Evolutionary conservation across 1,140 invertebrate genomes (phyloP).

Genomic region (Ganaspis sp.): DNA sequence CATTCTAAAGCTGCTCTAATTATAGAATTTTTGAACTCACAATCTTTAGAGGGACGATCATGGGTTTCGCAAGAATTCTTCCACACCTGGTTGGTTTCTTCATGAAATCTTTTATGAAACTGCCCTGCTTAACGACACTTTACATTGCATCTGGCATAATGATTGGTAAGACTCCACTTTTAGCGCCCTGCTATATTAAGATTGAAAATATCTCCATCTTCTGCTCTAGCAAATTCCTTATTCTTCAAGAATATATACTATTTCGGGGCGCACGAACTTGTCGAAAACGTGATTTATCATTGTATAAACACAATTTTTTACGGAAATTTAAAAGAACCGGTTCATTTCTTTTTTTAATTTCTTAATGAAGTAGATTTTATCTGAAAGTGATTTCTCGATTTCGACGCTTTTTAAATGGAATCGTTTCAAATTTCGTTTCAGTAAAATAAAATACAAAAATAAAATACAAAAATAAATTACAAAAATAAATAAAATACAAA

Average conservation of each 20-base stretch:
- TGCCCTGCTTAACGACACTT: slow-evolving; percentile 48
- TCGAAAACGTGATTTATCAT: background rate
- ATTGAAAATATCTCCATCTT: slow-evolving; percentile 33
- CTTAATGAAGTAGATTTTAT: no score
- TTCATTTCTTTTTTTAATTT: no score
- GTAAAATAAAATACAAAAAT: no score
- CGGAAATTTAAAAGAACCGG: no score
- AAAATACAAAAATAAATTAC: no score
- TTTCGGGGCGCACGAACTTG: background rate
- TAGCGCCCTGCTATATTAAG: slow-evolving; percentile 31
- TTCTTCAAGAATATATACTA: background rate
- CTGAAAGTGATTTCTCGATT: no score
- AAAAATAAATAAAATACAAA: no score
- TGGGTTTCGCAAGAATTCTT: slow-evolving; percentile 55
- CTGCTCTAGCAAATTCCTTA: slow-evolving; percentile 23
- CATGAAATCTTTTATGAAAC: slow-evolving; percentile 44
- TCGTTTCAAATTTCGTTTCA: no score
- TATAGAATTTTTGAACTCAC: background rate
- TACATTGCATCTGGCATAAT: slow-evolving; percentile 51
- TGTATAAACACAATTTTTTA: no score
- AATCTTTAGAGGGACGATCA: slow-evolving; percentile 54
- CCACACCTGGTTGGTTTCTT: slow-evolving; percentile 52
- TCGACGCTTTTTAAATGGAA: no score
- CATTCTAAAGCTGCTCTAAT: background rate
- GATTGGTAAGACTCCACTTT: slow-evolving; percentile 45